Base-by-base conservation (phyloP, 2,113 vertebrate genomes). In the Struthidea cinerea region DNA sequence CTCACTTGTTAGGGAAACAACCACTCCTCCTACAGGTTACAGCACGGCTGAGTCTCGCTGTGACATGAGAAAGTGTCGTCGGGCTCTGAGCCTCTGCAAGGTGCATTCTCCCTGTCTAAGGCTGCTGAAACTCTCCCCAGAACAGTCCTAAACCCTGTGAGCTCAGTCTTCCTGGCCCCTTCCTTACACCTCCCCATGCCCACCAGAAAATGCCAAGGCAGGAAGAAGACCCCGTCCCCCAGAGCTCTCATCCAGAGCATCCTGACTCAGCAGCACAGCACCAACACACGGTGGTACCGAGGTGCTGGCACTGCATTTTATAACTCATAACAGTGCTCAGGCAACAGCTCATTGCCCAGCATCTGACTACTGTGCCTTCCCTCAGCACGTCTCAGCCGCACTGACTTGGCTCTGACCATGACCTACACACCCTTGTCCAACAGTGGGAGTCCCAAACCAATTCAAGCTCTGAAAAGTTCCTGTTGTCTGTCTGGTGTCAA, bases 351-450 rank as follows among this genome's bases (percentile, higher is more conserved):
- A 19, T 6, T 83, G 65, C 2, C 4, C 28, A 28, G 35, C 37
- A 27, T 52, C n/a, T 63, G 57, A 24, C 56, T 44, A 46, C 46
- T 46, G 46, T 73, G 39, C n/a, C 82, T 84, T 28, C 52, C 69
- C 68, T 81, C n/a, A 16, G 32, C 28, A 7, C 2, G 4, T 47
- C 47, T 67, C 37, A 20, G 8, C 20, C 0, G 0, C 22, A 8
- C 37, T 90, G 59, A 32, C 33, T 84, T 47, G 56, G 32, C 68
- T 63, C 53, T 55, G 28, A 77, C 14, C 24, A 30, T 32, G 35
- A 71, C 63, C 39, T 35, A 56, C 16, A 20, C 3, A 26, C 26
- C 46, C 30, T 46, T 18, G 12, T 28, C 16, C 21, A 37, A 37
- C 35, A 69, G 50, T 0, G 0, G 35, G 83, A 59, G 35, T 26